Conservation (phyloP, 23 tunicate genomes). For the Phallusia fumigata region DNA sequence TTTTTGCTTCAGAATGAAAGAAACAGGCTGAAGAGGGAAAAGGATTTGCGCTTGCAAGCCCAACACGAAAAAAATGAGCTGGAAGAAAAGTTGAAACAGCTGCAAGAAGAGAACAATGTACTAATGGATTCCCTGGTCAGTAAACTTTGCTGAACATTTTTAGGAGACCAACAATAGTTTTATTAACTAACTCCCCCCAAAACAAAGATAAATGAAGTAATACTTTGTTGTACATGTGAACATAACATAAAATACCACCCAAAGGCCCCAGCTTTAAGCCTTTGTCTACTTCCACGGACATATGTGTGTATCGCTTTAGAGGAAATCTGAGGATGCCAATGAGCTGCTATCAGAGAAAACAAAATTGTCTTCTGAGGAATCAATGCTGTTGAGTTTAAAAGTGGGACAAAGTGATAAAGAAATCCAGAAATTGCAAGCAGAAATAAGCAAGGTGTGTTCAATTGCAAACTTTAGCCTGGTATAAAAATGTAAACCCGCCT, state of each 20-base stretch:
- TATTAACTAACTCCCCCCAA: too few species aligned
- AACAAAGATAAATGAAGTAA: too few species aligned
- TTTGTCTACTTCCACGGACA: too few species aligned
- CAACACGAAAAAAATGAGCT: conserved; percentile 69
- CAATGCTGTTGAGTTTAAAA: conserved; percentile 49
- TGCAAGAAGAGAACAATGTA: conserved; percentile 64
- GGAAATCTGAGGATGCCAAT: conserved; percentile 77
- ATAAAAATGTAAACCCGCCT: neutral
- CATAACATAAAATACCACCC: too few species aligned
- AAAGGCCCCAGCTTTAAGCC: too few species aligned
- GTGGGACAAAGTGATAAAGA: conserved; percentile 55
- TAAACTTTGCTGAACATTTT: neutral
- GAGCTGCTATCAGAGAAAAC: conserved; percentile 76
- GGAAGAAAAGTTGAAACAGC: conserved; percentile 62
- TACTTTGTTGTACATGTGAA: too few species aligned
- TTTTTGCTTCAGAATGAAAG: conserved; percentile 31
- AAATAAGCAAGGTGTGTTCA: conserved; percentile 44
- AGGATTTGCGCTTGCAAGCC: conserved; percentile 38
- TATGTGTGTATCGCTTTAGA: neutral
- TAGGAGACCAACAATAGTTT: too few species aligned
- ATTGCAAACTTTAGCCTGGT: neutral
- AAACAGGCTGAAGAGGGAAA: conserved; percentile 43
- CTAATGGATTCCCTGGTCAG: conserved; percentile 63
- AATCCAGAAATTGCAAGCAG: conserved; percentile 51
- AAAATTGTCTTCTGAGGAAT: conserved; percentile 71